Conservation (phyloP, 2,888 invertebrate species). For the Sarcophaga variegata region DNA sequence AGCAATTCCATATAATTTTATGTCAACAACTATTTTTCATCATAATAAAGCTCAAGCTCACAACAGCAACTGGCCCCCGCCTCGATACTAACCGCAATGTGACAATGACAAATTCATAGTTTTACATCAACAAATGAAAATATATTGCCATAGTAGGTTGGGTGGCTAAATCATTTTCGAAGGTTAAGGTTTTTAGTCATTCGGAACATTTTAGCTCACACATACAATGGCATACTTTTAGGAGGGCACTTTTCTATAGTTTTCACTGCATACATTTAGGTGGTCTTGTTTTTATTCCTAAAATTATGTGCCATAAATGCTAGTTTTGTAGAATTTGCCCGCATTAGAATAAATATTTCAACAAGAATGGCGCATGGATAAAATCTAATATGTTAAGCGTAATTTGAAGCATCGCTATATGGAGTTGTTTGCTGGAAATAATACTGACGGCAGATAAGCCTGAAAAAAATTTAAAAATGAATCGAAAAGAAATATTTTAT, state of each 20-base stretch:
- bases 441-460: no score
- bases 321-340: no score
- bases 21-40: slow-evolving; percentile 46
- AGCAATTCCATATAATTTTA: slow-evolving; percentile 23
- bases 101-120: not conserved
- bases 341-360: no score
- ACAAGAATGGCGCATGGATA: no score
- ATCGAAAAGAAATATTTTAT: no score
- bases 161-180: not conserved
- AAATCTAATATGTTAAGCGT: no score
- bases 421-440: no score
- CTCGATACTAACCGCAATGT: not conserved
- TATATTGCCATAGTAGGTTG: not conserved
- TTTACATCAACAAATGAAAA: not conserved
- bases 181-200: not conserved
- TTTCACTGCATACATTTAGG: not conserved
- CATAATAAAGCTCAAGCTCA: not conserved
- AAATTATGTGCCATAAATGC: no score
- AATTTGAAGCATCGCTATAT: no score
- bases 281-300: no score
- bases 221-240: not conserved
- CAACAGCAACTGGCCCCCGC: not conserved
- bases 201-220: not conserved
- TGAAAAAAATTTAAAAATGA: no score
- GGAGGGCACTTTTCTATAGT: not conserved